phyloP scores from a whole-genome alignment of 2,888 invertebrate genomes.

The Pterostichus niger region DNA sequence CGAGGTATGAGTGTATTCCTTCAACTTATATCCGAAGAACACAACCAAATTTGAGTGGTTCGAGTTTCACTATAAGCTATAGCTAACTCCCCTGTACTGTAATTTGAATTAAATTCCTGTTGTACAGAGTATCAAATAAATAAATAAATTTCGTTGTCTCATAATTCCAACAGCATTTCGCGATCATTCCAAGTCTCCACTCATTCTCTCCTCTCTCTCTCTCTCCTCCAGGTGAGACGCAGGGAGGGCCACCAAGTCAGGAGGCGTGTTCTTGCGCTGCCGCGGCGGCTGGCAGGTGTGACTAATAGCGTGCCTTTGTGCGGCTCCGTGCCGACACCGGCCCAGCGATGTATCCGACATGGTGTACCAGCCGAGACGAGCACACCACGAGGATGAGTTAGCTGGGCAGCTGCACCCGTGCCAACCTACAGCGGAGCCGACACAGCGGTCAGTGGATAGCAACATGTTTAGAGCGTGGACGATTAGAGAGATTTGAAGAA shows the following conservation, averaged over 20 bases:
- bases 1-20: too few relatives aligned
- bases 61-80: too few relatives aligned
- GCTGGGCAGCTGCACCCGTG: constrained; percentile 70
- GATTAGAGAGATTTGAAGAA: too few relatives aligned
- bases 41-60: too few relatives aligned
- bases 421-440: constrained; percentile 75
- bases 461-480: constrained; percentile 9
- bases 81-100: too few relatives aligned
- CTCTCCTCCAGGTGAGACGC: constrained; percentile 1
- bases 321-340: constrained; percentile 74
- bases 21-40: too few relatives aligned
- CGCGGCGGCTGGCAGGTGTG: constrained; percentile 76
- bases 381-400: neutral
- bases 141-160: neutral
- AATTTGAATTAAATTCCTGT: too few relatives aligned
- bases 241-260: constrained; percentile 6
- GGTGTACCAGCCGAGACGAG: neutral
- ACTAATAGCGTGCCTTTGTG: constrained; percentile 76
- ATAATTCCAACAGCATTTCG: too few relatives aligned
- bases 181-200: too few relatives aligned
- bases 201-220: neutral
- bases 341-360: constrained; percentile 68
- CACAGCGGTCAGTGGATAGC: constrained; percentile 13
- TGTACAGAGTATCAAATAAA: too few relatives aligned
- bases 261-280: constrained; percentile 70